These are phyloP conservation scores for Naja naja DNA, from an alignment of 2,113 vertebrate genomes.

Conservation along the genomic window DNA sequence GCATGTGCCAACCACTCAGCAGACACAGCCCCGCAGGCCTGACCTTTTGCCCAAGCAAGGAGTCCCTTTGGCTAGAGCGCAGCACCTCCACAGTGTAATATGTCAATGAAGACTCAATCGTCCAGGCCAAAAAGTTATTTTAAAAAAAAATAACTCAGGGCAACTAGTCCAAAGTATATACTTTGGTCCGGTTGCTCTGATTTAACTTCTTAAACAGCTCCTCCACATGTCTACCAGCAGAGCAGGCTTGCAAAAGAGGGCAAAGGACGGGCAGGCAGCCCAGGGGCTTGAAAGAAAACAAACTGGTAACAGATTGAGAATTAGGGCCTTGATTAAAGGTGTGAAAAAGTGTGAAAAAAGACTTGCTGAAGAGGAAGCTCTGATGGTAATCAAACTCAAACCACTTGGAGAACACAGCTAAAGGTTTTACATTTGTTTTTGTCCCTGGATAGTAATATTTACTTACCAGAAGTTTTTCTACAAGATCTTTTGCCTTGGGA, in stretches of 20 bases:
- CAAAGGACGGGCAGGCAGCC: background rate
- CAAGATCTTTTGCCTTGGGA: constrained; percentile 97
- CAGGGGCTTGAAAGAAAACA: background rate
- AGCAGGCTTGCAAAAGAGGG: background rate
- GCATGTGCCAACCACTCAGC: background rate
- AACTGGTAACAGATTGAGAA: background rate
- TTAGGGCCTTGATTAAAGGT: background rate
- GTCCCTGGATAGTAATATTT: background rate
- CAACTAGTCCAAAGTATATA: background rate
- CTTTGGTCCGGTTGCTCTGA: background rate
- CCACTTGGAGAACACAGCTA: background rate
- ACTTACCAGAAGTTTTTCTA: constrained; percentile 92
- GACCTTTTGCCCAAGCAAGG: background rate
- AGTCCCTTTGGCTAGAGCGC: background rate
- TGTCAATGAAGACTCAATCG: background rate
- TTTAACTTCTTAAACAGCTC: background rate
- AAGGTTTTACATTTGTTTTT: background rate
- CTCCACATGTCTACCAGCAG: background rate
- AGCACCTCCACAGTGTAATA: background rate
- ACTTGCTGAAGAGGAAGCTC: background rate
- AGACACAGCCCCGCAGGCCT: background rate
- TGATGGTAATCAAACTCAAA: background rate
- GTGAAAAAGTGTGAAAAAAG: background rate
- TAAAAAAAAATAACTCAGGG: background rate
- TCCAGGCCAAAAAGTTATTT: background rate